Conservation (phyloP, 2,888 invertebrate species). For the Prenolepis imparis region DNA sequence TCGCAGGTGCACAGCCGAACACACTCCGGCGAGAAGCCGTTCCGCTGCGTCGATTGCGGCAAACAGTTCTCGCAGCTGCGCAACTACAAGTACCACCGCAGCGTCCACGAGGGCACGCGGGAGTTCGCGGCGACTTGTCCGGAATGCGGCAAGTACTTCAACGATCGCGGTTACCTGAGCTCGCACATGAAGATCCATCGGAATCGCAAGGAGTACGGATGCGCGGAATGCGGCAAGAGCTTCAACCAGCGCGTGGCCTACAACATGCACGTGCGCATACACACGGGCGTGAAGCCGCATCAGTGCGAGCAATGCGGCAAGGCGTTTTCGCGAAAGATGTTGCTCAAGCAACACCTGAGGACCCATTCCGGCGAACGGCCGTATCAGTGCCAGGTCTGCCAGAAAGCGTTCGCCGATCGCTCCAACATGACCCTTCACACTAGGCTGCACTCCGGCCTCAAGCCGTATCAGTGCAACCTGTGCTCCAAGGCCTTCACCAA, state of each 20-base stretch:
- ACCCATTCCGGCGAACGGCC: constrained; percentile 94
- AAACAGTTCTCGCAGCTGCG: constrained; percentile 94
- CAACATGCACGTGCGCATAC: constrained; percentile 95
- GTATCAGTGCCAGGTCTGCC: constrained; percentile 93
- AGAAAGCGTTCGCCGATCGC: constrained; percentile 94
- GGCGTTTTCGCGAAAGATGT: constrained; percentile 94
- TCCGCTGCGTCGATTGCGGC: constrained; percentile 92
- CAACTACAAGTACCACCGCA: constrained; percentile 94
- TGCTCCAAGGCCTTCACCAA: constrained; percentile 94
- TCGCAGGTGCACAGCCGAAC: constrained; percentile 85
- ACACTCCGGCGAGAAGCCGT: constrained; percentile 87
- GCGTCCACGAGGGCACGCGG: constrained; percentile 93
- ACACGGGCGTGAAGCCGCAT: constrained; percentile 93
- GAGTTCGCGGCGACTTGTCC: constrained; percentile 93
- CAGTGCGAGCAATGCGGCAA: constrained; percentile 92
- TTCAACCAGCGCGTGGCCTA: constrained; percentile 95
- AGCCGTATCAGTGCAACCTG: constrained; percentile 90
- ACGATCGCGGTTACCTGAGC: constrained; percentile 94
- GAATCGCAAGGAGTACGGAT: constrained; percentile 93
- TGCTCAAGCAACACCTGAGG: constrained; percentile 93
- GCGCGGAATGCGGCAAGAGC: constrained; percentile 93
- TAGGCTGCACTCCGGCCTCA: constrained; percentile 93
- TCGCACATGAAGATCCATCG: constrained; percentile 95
- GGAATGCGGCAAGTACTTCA: constrained; percentile 94
- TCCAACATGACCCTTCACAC: constrained; percentile 95